Evolutionary conservation across 2,113 vertebrate genomes (phyloP), one percentile per base, ranked within the genome.

Genomic region (Philantomba maxwellii): DNA sequence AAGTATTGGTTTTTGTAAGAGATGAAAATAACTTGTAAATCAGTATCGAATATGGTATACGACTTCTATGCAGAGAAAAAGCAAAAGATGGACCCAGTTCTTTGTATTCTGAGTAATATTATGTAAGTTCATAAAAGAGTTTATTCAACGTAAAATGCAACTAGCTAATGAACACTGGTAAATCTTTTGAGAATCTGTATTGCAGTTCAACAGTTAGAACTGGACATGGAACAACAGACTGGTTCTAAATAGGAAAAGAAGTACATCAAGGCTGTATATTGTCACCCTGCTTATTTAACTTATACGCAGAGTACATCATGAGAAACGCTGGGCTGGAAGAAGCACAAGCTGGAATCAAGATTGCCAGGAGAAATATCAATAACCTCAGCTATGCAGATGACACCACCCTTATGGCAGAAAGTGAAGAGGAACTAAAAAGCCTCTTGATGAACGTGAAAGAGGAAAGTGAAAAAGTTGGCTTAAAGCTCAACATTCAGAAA

Each of bases 91-190:
- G 17, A 15, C 21, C 55, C 21, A 77, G 17, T 91, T 47, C 57
- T 55, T 95, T 73, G 88, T 28, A 80, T 89, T 62, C n/a, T 91
- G 30, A 89, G 73, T 30, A 92, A 97, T 89, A 66, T 75, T 39
- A 64, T 25, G 0, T 81, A 95, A 84, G 36, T 80, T 83, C 58
- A 95, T 6, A 87, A 77, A 70, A 85, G 15, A 89, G 26, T 62
- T 53, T 89, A 87, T 77, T 89, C 43, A 70, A 1, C 39, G 93
- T 57, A 55, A 93, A 84, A 86, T 84, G 57, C 23, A 92, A 87
- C n/a, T 80, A 66, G 33, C 43, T 94, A 57, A 73, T 77, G 45
- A 90, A 83, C 23, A 73, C 5, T 25, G 15, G 17, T 85, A 80
- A 77, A 58, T 89, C 36, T 91, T 85, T 53, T 70, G 25, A 15